phyloP scores from a whole-genome alignment of 2,797 vertebrate genomes.

The Gadopsis marmoratus region DNA sequence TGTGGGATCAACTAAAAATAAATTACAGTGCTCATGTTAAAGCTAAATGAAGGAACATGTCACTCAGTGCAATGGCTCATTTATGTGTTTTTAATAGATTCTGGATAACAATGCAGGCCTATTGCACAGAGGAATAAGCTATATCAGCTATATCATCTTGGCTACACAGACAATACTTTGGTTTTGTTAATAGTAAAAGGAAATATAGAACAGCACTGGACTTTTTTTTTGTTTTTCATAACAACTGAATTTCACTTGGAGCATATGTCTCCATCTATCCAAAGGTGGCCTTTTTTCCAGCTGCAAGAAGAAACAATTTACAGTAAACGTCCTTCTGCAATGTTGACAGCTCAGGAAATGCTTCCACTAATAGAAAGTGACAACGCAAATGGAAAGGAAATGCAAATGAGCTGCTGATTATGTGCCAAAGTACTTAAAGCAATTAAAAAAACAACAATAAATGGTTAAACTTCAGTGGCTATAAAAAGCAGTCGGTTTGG shows the following conservation, averaged over 20 bases:
- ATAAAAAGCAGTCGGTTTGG: not conserved
- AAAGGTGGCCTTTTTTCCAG: not conserved
- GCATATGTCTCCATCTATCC: not conserved
- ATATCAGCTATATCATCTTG: not conserved
- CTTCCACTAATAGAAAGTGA: slow-evolving; percentile 24
- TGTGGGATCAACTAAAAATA: not conserved
- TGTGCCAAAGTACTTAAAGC: slow-evolving; percentile 23
- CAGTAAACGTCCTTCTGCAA: not conserved
- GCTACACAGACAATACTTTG: not conserved
- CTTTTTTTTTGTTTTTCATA: not conserved
- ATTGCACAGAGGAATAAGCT: not conserved
- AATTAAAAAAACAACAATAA: slow-evolving; percentile 14
- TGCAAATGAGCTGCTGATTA: slow-evolving; percentile 13
- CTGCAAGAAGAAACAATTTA: slow-evolving; percentile 7
- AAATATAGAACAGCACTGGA: not conserved
- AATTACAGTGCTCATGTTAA: not conserved
- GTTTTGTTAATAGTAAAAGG: not conserved
- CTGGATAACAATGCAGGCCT: not conserved
- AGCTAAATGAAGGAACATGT: not conserved
- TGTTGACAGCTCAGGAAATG: slow-evolving; percentile 32
- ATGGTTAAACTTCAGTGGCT: slow-evolving; percentile 16
- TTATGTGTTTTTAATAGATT: not conserved
- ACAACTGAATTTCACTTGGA: not conserved
- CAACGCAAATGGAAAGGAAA: slow-evolving; percentile 12
- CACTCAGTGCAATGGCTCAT: not conserved